Percentiles rank a stretch among this genome's conserved stretches.
phyloP scores from a whole-genome alignment of 1,140 invertebrate species.

The Streblospio benedicti region DNA sequence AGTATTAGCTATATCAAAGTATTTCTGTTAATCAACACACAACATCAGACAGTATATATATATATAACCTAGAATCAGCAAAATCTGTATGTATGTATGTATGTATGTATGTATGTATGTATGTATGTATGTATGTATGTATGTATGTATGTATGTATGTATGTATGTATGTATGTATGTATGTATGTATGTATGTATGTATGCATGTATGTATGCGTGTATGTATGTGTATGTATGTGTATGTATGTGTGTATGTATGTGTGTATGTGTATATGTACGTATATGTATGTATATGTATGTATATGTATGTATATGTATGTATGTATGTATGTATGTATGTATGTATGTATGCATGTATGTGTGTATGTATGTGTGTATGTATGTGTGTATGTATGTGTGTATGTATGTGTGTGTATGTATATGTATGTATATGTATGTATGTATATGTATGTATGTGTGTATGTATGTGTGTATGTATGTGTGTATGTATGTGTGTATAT shows the following conservation, averaged over 20 bases:
- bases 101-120: not conserved
- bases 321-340: not conserved
- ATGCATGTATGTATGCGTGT: not conserved
- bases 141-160: not conserved
- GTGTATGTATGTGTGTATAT: too few relatives aligned
- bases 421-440: too few relatives aligned
- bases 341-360: not conserved
- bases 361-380: too few relatives aligned
- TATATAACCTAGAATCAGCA: not conserved
- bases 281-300: not conserved
- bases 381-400: too few relatives aligned
- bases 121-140: not conserved
- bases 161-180: not conserved
- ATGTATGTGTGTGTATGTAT: too few relatives aligned
- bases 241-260: not conserved
- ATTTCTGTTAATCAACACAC: not conserved
- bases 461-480: too few relatives aligned
- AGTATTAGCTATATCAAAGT: not conserved
- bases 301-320: conserved; percentile 1
- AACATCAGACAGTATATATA: too few relatives aligned
- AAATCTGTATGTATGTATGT: not conserved
- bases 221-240: not conserved
- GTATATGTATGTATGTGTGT: too few relatives aligned
- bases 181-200: not conserved
- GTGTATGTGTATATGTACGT: not conserved